Base-by-base conservation (phyloP, 2,888 invertebrate species). In the Leptothorax acervorum region DNA sequence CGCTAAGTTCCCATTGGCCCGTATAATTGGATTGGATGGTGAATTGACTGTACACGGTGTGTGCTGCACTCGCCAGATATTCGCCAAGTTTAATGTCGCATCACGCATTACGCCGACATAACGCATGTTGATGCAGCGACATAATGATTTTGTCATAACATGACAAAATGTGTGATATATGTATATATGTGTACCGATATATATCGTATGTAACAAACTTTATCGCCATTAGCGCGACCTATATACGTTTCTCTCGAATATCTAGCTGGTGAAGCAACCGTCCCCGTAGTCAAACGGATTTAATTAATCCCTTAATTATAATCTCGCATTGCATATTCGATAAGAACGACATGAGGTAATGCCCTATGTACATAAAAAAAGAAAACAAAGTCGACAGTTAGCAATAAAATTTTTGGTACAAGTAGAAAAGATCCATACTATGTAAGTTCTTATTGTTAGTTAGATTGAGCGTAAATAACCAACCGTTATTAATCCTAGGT, bases 401-500 rank as follows among this genome's bases (percentile, higher is more conserved):
- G 74, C 73, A 48, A 79, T 73, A 57, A 60, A 57, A 73, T 57
- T 83, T 42, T 70, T 70, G 79, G 76, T 68, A 78, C 76, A 60
- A 85, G 53, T 87, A 88, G 84, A 83, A 85, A 84, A 83, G 89
- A 84, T 89, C 85, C 86, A 84, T 86, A 87, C 85, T 86, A 86
- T 71, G 68, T 84, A 85, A 76, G 71, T 86, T 62, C 75, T 86
- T n/a, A n/a, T n/a, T n/a, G n/a, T n/a, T 87, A 85, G 73, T 74
- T 85, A 82, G 62, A 82, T 85, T 85, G 87, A 89, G 85, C 89
- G 89, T 75, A 89, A 78, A 89, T 87, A 60, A 83, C 83, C 85
- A 83, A 86, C 81, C 76, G 84, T 88, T 86, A 74, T 60, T 90
- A 89, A 90, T 87, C 85, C 91, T 91, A 89, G 86, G 83, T 90